Conservation (phyloP, 1,140 invertebrate species). For the Trichomalopsis sarcophagae region DNA sequence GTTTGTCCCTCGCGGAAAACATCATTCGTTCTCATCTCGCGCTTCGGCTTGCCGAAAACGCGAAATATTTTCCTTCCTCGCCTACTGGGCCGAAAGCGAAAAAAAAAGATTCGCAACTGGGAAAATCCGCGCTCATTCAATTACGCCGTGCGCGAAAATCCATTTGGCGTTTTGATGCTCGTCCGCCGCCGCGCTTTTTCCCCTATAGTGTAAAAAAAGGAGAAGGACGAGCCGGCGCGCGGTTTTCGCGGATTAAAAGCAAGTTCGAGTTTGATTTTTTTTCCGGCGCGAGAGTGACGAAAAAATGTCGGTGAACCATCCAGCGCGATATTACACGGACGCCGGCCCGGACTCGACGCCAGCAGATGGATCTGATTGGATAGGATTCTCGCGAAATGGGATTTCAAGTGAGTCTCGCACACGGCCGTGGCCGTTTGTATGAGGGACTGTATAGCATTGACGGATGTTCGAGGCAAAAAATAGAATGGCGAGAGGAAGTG, state of each 20-base stretch:
- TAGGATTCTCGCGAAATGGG: constrained; percentile 30
- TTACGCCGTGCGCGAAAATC: constrained; percentile 25
- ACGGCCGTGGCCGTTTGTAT: background rate
- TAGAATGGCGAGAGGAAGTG: background rate
- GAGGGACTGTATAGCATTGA: background rate
- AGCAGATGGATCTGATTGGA: constrained; percentile 39
- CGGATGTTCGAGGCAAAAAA: background rate
- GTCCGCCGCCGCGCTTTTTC: background rate
- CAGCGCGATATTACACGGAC: constrained; percentile 9
- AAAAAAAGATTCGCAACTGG: background rate
- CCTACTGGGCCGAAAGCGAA: background rate
- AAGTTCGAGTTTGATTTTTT: constrained; percentile 8
- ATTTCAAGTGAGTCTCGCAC: constrained; percentile 36
- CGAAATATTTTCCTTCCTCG: background rate
- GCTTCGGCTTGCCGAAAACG: background rate
- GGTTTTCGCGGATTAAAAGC: constrained; percentile 20
- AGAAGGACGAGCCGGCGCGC: background rate
- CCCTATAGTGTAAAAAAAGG: background rate
- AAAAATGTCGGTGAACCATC: constrained; percentile 8
- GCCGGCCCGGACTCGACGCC: background rate
- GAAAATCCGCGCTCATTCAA: constrained; percentile 11
- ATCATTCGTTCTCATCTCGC: constrained; percentile 20
- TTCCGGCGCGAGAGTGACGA: background rate
- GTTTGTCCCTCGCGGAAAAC: background rate
- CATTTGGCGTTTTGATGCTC: constrained; percentile 18